Percentiles rank a stretch among this genome's conserved stretches.
Conservation (phyloP, 2,797 vertebrate species). For the Anomalospiza imberbis region DNA sequence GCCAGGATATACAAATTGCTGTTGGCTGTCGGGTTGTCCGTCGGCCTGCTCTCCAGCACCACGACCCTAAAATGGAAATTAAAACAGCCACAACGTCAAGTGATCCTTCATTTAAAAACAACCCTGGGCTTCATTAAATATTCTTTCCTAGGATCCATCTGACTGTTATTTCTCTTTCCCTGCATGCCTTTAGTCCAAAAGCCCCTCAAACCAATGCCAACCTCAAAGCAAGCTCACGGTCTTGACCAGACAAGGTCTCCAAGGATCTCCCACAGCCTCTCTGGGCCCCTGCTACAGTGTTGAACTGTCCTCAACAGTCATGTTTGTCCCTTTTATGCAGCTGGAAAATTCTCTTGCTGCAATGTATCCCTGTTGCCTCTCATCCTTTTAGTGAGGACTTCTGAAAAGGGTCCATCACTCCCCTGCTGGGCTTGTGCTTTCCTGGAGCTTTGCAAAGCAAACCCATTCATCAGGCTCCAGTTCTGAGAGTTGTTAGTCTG, state of each 20-base stretch:
- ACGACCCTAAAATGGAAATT: constrained; percentile 83
- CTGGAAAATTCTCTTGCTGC: not conserved
- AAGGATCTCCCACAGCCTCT: not conserved
- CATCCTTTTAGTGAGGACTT: not conserved
- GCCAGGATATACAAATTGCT: constrained; percentile 98
- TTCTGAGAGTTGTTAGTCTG: not conserved
- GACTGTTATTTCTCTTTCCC: not conserved
- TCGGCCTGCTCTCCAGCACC: constrained; percentile 95
- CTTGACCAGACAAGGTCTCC: not conserved
- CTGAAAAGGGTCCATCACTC: not conserved
- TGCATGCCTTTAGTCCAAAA: not conserved
- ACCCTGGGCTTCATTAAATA: not conserved
- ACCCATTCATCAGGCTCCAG: not conserved
- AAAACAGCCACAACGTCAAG: not conserved
- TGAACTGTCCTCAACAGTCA: not conserved
- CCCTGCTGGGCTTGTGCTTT: not conserved
- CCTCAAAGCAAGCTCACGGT: not conserved
- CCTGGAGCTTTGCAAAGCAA: not conserved
- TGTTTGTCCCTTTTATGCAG: not conserved
- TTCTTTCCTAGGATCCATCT: not conserved
- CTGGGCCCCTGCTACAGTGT: not conserved
- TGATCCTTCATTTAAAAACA: not conserved
- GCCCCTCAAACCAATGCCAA: not conserved
- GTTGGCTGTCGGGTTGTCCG: constrained; percentile 96
- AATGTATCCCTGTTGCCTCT: not conserved